A percentile compares a stretch with the other conserved stretches of the same genome.
phyloP scores from a whole-genome alignment of 2,888 invertebrate species.

The Stictocephala bisonia region DNA sequence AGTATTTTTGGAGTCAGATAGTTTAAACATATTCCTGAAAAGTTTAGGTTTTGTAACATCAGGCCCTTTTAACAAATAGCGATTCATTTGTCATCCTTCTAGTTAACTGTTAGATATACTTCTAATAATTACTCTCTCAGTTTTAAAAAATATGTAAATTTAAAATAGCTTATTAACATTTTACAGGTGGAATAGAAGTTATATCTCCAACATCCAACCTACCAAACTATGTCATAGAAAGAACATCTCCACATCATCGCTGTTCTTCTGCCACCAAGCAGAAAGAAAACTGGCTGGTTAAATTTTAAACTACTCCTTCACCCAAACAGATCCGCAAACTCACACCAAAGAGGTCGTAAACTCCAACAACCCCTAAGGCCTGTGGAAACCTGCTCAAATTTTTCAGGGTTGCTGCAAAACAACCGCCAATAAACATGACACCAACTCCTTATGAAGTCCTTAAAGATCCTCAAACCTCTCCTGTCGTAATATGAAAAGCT shows the following conservation, averaged over 20 bases:
- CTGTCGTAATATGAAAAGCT: neutral
- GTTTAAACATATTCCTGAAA: no score
- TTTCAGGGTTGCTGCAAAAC: constrained; percentile 57
- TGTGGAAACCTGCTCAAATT: constrained; percentile 58
- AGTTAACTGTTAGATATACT: no score
- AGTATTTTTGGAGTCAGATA: no score
- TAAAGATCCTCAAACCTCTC: neutral
- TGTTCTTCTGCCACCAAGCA: constrained; percentile 75
- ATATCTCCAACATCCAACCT: constrained; percentile 76
- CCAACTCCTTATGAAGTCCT: neutral
- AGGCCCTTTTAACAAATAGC: no score
- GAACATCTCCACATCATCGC: constrained; percentile 79
- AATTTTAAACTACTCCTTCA: constrained; percentile 42
- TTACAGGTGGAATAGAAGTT: constrained; percentile 26
- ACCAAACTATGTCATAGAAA: constrained; percentile 81
- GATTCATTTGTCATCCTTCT: no score
- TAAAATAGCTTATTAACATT: no score
- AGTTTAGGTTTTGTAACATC: no score
- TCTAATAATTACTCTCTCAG: no score
- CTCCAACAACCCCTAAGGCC: neutral
- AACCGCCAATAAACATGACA: no score
- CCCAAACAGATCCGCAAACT: neutral
- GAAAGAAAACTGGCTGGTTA: constrained; percentile 66
- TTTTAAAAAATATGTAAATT: no score
- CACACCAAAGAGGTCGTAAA: neutral